Conservation (phyloP, 1,140 invertebrate species). For the Drosophila simulans region DNA sequence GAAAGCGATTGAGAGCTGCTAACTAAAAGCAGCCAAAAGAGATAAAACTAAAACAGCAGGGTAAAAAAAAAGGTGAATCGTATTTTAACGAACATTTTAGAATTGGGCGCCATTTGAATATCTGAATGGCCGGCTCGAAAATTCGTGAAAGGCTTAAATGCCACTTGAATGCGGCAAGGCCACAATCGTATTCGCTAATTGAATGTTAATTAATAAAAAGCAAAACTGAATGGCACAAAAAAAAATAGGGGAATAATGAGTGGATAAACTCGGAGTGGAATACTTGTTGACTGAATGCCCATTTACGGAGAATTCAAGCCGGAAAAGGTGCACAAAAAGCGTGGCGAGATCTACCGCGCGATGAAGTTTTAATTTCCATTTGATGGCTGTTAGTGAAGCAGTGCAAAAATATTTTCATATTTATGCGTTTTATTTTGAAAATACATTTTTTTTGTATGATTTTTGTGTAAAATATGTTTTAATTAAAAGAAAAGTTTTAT, state of each 20-base stretch:
- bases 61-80: conserved; percentile 19
- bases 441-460: conserved; percentile 24
- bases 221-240: conserved; percentile 18
- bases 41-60: conserved; percentile 35
- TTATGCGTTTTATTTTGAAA: conserved; percentile 8
- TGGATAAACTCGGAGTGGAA: conserved; percentile 24
- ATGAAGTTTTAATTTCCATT: conserved; percentile 60
- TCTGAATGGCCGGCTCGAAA: conserved; percentile 22
- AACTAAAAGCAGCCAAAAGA: conserved; percentile 20
- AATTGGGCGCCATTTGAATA: conserved; percentile 16
- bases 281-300: conserved; percentile 68
- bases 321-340: not conserved
- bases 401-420: conserved; percentile 33
- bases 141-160: conserved; percentile 51
- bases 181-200: conserved; percentile 62
- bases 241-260: conserved; percentile 14
- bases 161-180: conserved; percentile 33
- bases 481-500: conserved; percentile 76
- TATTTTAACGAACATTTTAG: conserved; percentile 28
- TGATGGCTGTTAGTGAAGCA: conserved; percentile 58
- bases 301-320: conserved; percentile 29
- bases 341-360: conserved; percentile 17
- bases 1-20: conserved; percentile 6
- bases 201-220: conserved; percentile 73
- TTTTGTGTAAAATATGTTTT: conserved; percentile 69